Evolutionary conservation across 2,113 vertebrate species (phyloP), one percentile per base, ranked within the genome.

Genomic region (Scomber scombrus): DNA sequence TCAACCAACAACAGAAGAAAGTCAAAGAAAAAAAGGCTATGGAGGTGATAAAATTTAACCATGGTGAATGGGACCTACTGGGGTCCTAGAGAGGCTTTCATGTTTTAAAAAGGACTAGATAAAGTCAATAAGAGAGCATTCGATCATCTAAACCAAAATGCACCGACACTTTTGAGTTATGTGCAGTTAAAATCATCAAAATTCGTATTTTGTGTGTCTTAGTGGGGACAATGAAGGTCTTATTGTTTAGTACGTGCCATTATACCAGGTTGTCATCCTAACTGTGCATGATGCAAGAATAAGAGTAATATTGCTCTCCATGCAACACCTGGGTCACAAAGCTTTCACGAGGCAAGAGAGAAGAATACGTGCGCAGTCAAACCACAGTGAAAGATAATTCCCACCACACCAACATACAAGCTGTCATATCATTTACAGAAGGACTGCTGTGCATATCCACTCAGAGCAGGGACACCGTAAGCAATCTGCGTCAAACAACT

Each of bases 401-500:
- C 80, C 79, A 81, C 80, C 84, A 71, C 75, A 80, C 69, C 68
- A 88, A 70, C 80, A 84, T 67, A 88, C 85, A 81, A 85, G 81
- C 88, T 75, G 88, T 85, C 86, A 82, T 93, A 94, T 94, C 92
- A 62, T 90, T 93, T 93, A 89, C 93, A 87, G 89, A 40, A 83
- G 71, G 86, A 82, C 63, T 86, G 87, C 81, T 87, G 81, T 77
- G 80, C 81, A 81, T 29, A 75, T 57, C 61, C 81, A 80, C 83
- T 34, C 23, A 65, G 65, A 86, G 71, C 76, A 75, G 62, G 10
- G 29, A 62, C 80, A 55, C 74, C 81, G 79, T 77, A 64, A 91
- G 84, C 90, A 82, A 92, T 86, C 93, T 93, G 90, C 83, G 90
- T 89, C 92, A 89, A 91, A 93, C 89, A 83, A 88, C 92, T 88